Percentiles rank a stretch among this genome's conserved stretches.
phyloP scores from a whole-genome alignment of 2,797 vertebrate genomes.

The Phyllotis vaccarum region DNA sequence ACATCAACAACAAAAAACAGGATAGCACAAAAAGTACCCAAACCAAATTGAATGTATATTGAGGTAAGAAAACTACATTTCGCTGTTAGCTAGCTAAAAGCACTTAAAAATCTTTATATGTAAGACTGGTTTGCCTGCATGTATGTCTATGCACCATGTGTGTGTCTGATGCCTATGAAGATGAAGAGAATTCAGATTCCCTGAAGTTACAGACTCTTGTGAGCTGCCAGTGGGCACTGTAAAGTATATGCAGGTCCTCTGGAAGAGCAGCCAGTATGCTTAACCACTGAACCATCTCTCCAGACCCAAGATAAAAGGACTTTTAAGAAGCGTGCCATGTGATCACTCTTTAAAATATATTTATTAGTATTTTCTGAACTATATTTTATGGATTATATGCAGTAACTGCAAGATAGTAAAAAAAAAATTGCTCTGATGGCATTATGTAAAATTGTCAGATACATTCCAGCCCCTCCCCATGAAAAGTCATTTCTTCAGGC shows the following conservation, averaged over 20 bases:
- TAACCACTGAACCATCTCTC: neutral
- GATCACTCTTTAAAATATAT: slow-evolving; percentile 9
- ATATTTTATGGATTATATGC: slow-evolving; percentile 24
- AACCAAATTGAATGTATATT: slow-evolving; percentile 40
- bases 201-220: neutral
- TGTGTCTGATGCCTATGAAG: neutral
- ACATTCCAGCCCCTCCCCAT: neutral
- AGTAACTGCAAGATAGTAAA: neutral
- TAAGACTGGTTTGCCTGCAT: neutral
- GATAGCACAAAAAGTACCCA: slow-evolving; percentile 56
- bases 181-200: neutral
- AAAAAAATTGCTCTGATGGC: slow-evolving; percentile 26
- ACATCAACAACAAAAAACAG: too few species aligned
- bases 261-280: neutral
- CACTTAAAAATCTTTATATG: neutral
- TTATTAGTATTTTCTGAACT: slow-evolving; percentile 34
- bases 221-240: neutral
- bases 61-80: slow-evolving; percentile 24
- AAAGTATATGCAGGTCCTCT: neutral
- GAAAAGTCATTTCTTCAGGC: slow-evolving; percentile 76
- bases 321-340: slow-evolving; percentile 18
- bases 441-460: slow-evolving; percentile 58
- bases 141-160: neutral
- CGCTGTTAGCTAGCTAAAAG: slow-evolving; percentile 58
- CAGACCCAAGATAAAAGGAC: neutral